Evolutionary conservation across 1,140 invertebrate genomes (phyloP).

Genomic region (Myzus persicae): DNA sequence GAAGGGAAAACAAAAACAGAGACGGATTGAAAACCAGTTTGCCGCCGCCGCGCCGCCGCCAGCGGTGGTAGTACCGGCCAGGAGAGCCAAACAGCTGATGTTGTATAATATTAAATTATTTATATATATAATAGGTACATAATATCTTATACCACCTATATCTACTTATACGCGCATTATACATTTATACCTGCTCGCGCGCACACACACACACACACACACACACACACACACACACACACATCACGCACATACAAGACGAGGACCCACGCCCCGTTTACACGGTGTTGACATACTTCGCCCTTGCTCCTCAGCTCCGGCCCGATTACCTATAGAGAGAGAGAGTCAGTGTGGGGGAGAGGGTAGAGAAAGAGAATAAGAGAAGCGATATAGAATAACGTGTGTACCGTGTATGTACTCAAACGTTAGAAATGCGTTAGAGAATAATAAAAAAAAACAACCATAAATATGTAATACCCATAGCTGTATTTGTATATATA

Average conservation of each 20-base stretch:
- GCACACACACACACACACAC: neutral
- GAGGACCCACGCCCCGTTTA: conserved; percentile 49
- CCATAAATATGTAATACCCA: neutral
- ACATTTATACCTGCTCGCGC: neutral
- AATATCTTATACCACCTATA: neutral
- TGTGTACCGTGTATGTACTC: neutral
- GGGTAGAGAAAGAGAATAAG: neutral
- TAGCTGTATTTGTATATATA: neutral
- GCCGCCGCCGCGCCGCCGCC: neutral
- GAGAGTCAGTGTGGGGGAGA: neutral
- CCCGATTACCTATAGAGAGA: neutral
- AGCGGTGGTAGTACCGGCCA: conserved; percentile 4
- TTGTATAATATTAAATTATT: conserved; percentile 21
- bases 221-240: neutral
- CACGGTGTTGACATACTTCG: conserved; percentile 51
- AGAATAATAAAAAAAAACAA: neutral
- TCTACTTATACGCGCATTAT: neutral
- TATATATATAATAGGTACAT: neutral
- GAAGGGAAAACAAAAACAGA: conserved; percentile 49
- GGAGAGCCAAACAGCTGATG: conserved; percentile 41
- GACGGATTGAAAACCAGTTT: conserved; percentile 51
- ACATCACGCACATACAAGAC: no score
- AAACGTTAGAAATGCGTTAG: neutral
- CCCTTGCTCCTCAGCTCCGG: conserved; percentile 1
- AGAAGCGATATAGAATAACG: neutral